These are phyloP conservation scores for Unio delphinus DNA, from an alignment of 2,888 invertebrate genomes.

Conservation along the genomic window DNA sequence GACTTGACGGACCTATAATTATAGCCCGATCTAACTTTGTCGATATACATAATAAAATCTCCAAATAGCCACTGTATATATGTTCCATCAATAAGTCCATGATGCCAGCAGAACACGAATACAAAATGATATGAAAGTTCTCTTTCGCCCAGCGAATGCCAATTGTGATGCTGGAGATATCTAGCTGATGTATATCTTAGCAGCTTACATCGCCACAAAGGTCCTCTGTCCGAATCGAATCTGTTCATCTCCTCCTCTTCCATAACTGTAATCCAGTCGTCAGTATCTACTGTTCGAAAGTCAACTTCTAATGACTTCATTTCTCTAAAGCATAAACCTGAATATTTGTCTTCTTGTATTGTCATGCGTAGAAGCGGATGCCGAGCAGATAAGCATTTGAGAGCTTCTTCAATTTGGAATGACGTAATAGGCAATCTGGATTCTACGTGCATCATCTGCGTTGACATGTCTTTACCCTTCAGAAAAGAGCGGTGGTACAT, in stretches of 20 bases:
- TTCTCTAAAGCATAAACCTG: too few relatives aligned
- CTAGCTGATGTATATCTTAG: neutral
- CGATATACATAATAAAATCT: conserved; percentile 28
- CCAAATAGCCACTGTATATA: conserved; percentile 31
- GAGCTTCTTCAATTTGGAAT: conserved; percentile 9
- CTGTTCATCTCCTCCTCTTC: conserved; percentile 19
- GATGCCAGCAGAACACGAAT: conserved; percentile 28
- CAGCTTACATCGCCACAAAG: conserved; percentile 22
- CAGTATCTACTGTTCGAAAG: too few relatives aligned
- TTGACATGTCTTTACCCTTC: conserved; percentile 25
- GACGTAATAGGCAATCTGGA: conserved; percentile 15
- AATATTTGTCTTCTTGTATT: conserved; percentile 4
- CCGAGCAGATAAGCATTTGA: conserved; percentile 9
- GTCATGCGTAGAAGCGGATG: conserved; percentile 31
- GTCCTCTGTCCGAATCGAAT: conserved; percentile 9
- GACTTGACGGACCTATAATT: conserved; percentile 1
- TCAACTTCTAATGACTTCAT: too few relatives aligned
- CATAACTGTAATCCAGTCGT: conserved; percentile 20
- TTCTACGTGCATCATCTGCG: conserved; percentile 23
- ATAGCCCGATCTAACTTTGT: conserved; percentile 10
- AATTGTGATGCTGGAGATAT: neutral
- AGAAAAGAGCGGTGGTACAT: conserved; percentile 14
- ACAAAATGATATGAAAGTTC: conserved; percentile 10
- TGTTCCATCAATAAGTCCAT: conserved; percentile 29
- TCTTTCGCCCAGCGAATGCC: neutral